Conservation (phyloP, 2,113 vertebrate species). For the Dryoscopus gambensis region DNA sequence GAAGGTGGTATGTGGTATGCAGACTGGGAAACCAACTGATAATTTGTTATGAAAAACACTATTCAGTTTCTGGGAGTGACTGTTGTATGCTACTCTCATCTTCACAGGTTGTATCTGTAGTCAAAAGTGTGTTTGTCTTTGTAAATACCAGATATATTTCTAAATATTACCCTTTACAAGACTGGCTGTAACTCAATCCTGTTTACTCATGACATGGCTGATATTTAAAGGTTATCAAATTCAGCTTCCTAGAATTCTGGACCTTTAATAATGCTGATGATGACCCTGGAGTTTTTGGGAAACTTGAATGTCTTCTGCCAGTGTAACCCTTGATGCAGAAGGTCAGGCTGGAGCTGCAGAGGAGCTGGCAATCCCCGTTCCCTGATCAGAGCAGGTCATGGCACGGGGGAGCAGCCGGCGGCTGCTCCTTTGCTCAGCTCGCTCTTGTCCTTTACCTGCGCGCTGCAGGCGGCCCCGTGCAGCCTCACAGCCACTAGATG, state of each 20-base stretch:
- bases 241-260: not conserved
- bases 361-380: accelerated
- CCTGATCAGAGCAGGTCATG: not conserved
- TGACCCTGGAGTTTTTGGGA: not conserved
- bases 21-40: not conserved
- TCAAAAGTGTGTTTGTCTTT: not conserved
- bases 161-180: not conserved
- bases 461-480: not conserved
- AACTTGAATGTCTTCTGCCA: not conserved
- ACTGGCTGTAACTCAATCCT: not conserved
- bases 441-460: accelerated
- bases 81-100: not conserved
- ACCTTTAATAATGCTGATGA: not conserved
- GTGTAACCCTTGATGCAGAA: not conserved
- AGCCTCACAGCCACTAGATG: slow-evolving; percentile 63
- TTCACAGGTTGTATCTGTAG: not conserved
- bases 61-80: not conserved
- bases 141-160: not conserved
- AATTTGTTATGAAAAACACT: not conserved
- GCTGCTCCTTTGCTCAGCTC: accelerated
- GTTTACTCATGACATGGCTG: not conserved
- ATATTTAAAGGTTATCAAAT: not conserved
- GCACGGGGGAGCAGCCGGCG: not conserved
- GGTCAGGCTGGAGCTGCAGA: not conserved
- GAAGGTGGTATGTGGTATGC: not conserved